Conservation (phyloP, 1,140 invertebrate species). For the Teleogryllus occipitalis region DNA sequence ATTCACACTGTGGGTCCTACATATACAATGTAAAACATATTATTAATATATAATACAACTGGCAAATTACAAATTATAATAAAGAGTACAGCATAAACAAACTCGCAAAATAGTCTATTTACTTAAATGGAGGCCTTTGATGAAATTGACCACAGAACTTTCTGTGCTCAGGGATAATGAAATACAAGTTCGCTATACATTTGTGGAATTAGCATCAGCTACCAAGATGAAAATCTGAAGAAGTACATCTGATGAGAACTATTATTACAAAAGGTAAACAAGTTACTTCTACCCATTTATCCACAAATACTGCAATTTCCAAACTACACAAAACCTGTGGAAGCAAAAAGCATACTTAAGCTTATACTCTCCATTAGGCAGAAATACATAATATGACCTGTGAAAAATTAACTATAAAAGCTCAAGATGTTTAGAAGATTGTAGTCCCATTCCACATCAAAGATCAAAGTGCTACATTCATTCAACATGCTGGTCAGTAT, state of each 20-base stretch:
- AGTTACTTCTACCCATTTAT: background rate
- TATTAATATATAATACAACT: background rate
- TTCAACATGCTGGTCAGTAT: background rate
- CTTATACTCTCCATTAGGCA: background rate
- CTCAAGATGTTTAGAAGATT: background rate
- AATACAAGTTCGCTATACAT: background rate
- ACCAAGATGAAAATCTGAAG: background rate
- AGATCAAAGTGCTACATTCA: background rate
- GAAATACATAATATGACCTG: background rate
- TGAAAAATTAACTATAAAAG: background rate
- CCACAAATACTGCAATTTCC: background rate
- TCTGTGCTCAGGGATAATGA: background rate
- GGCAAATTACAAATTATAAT: background rate
- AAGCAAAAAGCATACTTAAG: background rate
- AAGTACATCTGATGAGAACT: background rate
- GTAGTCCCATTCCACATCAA: background rate
- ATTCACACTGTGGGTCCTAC: constrained; percentile 3
- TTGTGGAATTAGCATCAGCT: background rate
- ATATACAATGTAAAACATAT: background rate
- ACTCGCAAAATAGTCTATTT: background rate
- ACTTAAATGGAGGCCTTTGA: background rate
- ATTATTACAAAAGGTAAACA: background rate
- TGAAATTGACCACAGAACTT: background rate
- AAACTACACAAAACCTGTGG: background rate
- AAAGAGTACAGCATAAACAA: background rate